These are phyloP conservation scores for Echeneis naucrates DNA, from an alignment of 2,797 vertebrate genomes.

Conservation along the genomic window DNA sequence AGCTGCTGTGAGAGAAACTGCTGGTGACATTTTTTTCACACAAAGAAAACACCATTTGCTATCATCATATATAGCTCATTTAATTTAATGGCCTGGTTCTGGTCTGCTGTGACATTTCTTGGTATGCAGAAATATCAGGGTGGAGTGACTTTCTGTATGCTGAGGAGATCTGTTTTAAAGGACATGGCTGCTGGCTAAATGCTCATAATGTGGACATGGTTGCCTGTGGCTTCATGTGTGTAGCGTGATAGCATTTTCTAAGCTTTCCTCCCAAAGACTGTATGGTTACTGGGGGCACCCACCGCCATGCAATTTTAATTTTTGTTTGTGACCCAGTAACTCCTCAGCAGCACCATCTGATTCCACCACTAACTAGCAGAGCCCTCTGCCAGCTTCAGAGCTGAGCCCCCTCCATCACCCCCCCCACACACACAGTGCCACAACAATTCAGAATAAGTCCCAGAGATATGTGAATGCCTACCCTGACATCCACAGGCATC, in stretches of 20 bases:
- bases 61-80: background rate
- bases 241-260: background rate
- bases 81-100: background rate
- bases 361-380: constrained; percentile 28
- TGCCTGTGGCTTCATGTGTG: background rate
- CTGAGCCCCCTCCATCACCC: constrained; percentile 22
- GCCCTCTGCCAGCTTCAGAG: constrained; percentile 19
- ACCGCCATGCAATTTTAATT: constrained; percentile 4
- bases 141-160: constrained; percentile 14
- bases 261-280: constrained; percentile 7
- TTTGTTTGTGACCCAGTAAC: constrained; percentile 42
- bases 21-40: too few species aligned
- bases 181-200: constrained; percentile 28
- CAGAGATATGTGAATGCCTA: constrained; percentile 3
- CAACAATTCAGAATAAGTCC: constrained; percentile 18
- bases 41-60: too few species aligned
- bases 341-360: constrained; percentile 47
- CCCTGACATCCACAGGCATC: constrained; percentile 19
- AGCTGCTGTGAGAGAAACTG: background rate
- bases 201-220: background rate
- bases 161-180: constrained; percentile 36
- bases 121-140: constrained; percentile 25
- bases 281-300: background rate
- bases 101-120: constrained; percentile 15
- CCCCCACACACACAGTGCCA: constrained; percentile 20